These are phyloP conservation scores for Helicoverpa zea DNA, from an alignment of 1,140 invertebrate genomes.

Conservation along the genomic window DNA sequence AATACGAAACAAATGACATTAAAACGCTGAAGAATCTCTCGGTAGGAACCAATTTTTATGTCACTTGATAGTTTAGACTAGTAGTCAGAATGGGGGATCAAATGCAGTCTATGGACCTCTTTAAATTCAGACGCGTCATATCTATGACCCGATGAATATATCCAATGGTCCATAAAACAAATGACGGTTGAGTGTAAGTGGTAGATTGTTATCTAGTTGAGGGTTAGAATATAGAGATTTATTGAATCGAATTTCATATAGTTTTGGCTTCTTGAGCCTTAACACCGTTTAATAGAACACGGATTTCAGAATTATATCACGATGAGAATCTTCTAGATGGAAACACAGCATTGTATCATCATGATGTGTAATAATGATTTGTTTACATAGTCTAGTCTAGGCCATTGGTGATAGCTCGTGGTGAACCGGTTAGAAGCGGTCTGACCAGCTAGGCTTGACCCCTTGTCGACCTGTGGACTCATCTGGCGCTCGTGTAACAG, in stretches of 20 bases:
- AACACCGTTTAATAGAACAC: no score
- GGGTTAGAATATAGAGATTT: no score
- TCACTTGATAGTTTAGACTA: background rate
- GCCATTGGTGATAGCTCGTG: slow-evolving; percentile 60
- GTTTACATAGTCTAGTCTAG: slow-evolving; percentile 16
- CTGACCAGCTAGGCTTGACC: slow-evolving; percentile 61
- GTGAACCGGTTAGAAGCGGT: slow-evolving; percentile 57
- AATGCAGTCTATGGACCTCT: no score
- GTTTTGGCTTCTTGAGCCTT: no score
- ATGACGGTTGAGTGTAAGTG: no score
- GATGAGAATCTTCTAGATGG: slow-evolving; percentile 6
- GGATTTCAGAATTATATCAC: background rate
- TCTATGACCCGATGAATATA: no score
- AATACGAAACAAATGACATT: slow-evolving; percentile 89
- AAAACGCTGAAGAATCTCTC: slow-evolving; percentile 88
- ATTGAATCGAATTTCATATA: no score
- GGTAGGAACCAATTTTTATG: slow-evolving; percentile 75
- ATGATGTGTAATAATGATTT: slow-evolving; percentile 8
- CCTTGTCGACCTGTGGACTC: slow-evolving; percentile 37
- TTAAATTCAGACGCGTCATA: no score
- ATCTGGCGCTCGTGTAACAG: slow-evolving; percentile 23
- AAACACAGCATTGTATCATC: background rate
- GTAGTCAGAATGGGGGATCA: no score
- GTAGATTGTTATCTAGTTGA: no score
- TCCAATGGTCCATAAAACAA: no score